These are phyloP conservation scores for Belgica antarctica DNA, from an alignment of 2,888 invertebrate genomes.

Conservation along the genomic window DNA sequence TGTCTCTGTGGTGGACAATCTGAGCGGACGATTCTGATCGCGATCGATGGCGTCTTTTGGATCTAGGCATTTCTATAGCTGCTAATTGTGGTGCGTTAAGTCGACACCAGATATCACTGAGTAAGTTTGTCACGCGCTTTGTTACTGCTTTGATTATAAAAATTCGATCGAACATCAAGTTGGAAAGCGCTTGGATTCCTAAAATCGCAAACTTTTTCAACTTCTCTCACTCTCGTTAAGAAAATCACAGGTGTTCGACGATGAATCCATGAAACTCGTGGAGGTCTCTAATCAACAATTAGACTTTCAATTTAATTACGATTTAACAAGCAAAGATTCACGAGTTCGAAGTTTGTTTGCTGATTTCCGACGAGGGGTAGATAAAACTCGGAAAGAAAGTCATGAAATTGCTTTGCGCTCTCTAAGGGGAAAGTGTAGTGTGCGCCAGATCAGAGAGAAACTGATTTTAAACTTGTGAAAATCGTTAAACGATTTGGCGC, in stretches of 20 bases:
- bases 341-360: too few relatives aligned
- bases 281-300: too few relatives aligned
- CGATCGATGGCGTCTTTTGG: constrained; percentile 27
- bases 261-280: too few relatives aligned
- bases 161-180: neutral
- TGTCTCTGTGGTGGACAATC: constrained; percentile 14
- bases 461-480: too few relatives aligned
- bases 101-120: constrained; percentile 34
- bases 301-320: too few relatives aligned
- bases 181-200: neutral
- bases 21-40: constrained; percentile 33
- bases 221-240: neutral
- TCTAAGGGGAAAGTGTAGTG: too few relatives aligned
- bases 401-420: too few relatives aligned
- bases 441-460: too few relatives aligned
- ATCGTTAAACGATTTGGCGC: too few relatives aligned
- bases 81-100: neutral
- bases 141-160: neutral
- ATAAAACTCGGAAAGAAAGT: too few relatives aligned
- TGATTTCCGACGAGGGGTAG: too few relatives aligned
- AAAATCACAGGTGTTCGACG: neutral
- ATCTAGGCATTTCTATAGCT: constrained; percentile 31
- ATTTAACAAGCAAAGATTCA: too few relatives aligned
- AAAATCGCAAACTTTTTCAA: neutral
- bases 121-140: constrained; percentile 25